Base-by-base conservation (phyloP, 2,113 vertebrate species). In the Tyto alba region DNA sequence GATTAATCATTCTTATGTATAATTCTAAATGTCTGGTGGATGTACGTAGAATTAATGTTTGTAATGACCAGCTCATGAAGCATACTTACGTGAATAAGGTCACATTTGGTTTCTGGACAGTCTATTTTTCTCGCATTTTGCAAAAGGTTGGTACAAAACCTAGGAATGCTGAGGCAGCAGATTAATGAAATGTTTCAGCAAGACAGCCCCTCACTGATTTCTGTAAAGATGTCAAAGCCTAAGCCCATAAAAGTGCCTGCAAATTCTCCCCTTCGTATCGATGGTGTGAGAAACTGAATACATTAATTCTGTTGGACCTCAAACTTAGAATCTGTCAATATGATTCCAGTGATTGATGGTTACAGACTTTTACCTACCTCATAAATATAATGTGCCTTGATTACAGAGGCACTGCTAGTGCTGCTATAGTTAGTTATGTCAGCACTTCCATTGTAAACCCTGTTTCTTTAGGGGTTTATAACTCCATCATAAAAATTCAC, bases 351-450 rank as follows among this genome's bases (percentile, higher is more conserved):
- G 98, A 98, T 98, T 98, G 96, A 98, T 98, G 97, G 97, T 96
- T 95, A 96, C 97, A 97, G 97, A 98, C 97, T 97, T 97, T 97
- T 97, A 98, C 98, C 97, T 95, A 96, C 97, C 98, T 97, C 98
- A 97, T 98, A 98, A 98, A 98, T 97, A 97, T 96, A 97, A 97
- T 91, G 95, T 91, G 97, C 93, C 96, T 96, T 97, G 97, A 97
- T 98, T 97, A 94, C 94, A 88, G 95, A 87, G 97, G 93, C 96
- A 95, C 95, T 89, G 79, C 96, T 96, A 96, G 96, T 89, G 78
- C 93, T 95, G 91, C 97, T 95, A 94, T 96, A 96, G 97, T 98
- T 98, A 97, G 86, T 97, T 96, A 97, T 98, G 97, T 98, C 98
- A 98, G 96, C 97, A 97, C 97, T 98, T 98, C 94, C 96, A 96